A percentile compares a stretch with the other conserved stretches of the same genome.
Conservation (phyloP, 2,888 invertebrate species). For the Clanis bilineata region DNA sequence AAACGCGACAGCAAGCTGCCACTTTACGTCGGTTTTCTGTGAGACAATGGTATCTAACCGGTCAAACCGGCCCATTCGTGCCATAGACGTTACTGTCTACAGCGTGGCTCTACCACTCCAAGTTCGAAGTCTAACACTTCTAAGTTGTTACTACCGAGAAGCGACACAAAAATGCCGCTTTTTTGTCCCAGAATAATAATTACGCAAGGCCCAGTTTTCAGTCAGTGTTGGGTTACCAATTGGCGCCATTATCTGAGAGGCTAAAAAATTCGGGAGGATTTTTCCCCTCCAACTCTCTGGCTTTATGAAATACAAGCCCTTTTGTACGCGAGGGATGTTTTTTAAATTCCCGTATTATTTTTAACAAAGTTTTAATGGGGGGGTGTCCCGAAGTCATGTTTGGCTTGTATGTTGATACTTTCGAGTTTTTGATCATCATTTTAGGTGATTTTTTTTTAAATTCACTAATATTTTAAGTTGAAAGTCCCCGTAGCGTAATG, state of each 20-base stretch:
- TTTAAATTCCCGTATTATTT: background rate
- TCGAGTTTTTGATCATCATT: background rate
- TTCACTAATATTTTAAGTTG: too few species aligned
- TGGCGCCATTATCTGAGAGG: constrained; percentile 4
- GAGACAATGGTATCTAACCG: too few species aligned
- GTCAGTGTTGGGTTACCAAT: background rate
- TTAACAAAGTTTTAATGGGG: background rate
- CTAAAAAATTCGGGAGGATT: background rate
- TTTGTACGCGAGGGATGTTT: background rate
- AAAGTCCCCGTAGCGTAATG: too few species aligned
- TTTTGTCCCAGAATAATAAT: background rate
- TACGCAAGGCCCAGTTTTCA: background rate
- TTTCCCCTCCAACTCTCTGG: background rate
- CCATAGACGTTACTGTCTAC: too few species aligned
- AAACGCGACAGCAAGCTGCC: too few species aligned
- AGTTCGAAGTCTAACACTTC: too few species aligned
- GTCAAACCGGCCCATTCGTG: too few species aligned
- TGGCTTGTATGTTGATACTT: background rate
- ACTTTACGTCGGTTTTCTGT: too few species aligned
- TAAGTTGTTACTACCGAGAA: background rate
- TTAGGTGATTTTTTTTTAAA: too few species aligned
- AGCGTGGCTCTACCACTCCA: too few species aligned
- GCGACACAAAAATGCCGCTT: background rate
- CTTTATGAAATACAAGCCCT: constrained; percentile 3
- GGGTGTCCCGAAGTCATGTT: background rate